Base-by-base conservation (phyloP, 2,113 vertebrate species). In the Lycaon pictus region DNA sequence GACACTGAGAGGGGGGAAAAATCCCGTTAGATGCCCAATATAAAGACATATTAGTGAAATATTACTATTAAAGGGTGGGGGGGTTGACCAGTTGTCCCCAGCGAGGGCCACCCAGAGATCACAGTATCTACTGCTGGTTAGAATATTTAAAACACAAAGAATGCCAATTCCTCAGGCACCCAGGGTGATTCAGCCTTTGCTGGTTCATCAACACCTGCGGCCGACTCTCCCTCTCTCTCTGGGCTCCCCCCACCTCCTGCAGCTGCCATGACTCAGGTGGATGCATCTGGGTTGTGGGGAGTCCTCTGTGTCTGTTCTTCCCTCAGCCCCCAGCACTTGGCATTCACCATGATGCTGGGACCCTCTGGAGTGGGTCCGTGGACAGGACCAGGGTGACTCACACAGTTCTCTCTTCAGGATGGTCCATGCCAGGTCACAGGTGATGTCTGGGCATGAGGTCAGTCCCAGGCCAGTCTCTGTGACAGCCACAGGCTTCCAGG, bases 241-340 rank as follows among this genome's bases (percentile, higher is more conserved):
- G 35, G 67, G 8, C 58, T 29, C 27, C 32, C 82, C 35, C 9
- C 1, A 43, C 43, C 2, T 43, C 3, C 9, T 23, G 22, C 7
- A 6, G 16, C 77, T 12, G 12, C 32, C 1, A 4, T 3, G 27
- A 37, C 4, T 48, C 55, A 48, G 43, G 20, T 3, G 1, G 77
- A 5, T 0, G 2, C 19, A 10, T 11, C 23, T 12, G 19, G 56
- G 35, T 25, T 10, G 2, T 55, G 32, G 12, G 15, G 25, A 5
- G 32, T 5, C 71, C 88, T 67, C 60, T 22, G 20, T 0, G 53
- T 10, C 16, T 4, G 0, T 53, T 53, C 16, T 13, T 3, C 43
- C 51, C 12, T 25, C 43, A 29, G 23, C 37, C 53, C 43, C 60
- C 4, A 29, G 27, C 12, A 2, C 62, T 19, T 63, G 43, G n/a